Base-by-base conservation (phyloP, 2,888 invertebrate species). In the Aleiodes testaceus region DNA sequence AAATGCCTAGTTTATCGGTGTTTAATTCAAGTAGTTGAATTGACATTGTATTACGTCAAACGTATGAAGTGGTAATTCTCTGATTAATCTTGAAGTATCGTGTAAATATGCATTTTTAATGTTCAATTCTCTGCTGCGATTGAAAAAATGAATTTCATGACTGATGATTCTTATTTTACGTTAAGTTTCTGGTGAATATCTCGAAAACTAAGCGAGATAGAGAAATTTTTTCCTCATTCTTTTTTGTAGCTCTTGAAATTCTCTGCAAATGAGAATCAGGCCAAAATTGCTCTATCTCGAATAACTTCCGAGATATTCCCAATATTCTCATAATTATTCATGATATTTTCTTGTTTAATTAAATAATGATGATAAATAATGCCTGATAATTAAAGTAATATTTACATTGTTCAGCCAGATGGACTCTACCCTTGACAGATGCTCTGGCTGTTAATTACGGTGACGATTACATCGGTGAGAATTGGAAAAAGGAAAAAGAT, bases 401-500 rank as follows among this genome's bases (percentile, higher is more conserved):
- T 3, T 59, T 6, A 22, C 0, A 12, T 22, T 59, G 18, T 88
- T 49, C 82, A 91, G 91, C 88, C 50, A 89, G 90, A 84, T 88
- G 88, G 81, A 89, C 88, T n/a, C 80, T 91, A 64, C 88, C 90
- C n/a, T 79, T 91, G 70, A 88, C 89, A 77, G 90, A 91, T 83
- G 89, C 91, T 22, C 85, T 91, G 74, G 87, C 90, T 7, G 90
- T 91, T 1, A 87, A 88, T 69, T 89, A 89, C 72, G 88, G 88
- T 70, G 87, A 88, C 70, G 83, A 87, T 68, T 85, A 84, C 80
- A 81, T 83, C 64, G 83, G 84, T 12, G 87, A 86, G 70, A 75
- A 87, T 78, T 78, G 88, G 79, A 85, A 87, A 72, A 82, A 82
- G 53, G 79, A 80, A 49, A 83, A 80, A 45, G 81, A 82, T 68